A percentile compares a stretch with the other conserved stretches of the same genome.
These are phyloP conservation scores for Pteromalus puparum DNA, from an alignment of 1,140 invertebrate species.

Conservation along the genomic window DNA sequence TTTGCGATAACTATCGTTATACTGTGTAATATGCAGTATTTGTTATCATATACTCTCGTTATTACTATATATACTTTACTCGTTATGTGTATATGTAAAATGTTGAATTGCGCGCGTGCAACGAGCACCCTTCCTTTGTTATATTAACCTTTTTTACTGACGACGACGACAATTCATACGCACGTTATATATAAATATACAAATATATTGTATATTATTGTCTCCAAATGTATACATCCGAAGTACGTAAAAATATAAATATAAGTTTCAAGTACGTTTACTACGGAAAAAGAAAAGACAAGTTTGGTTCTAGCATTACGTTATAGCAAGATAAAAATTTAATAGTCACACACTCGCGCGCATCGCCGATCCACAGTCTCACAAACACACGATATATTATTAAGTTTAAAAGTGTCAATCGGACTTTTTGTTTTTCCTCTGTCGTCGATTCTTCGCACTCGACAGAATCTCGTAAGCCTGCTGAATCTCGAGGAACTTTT, in stretches of 20 bases:
- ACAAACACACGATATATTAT: background rate
- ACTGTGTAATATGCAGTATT: background rate
- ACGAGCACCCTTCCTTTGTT: constrained; percentile 30
- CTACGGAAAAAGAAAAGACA: constrained; percentile 31
- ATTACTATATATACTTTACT: background rate
- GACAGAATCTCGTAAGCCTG: constrained; percentile 94
- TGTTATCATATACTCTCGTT: background rate
- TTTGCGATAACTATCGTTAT: constrained; percentile 3
- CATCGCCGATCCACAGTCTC: background rate
- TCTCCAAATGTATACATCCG: background rate
- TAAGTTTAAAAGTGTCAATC: constrained; percentile 27
- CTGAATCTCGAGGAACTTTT: constrained; percentile 95
- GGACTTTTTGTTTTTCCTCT: constrained; percentile 82
- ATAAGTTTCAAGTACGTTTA: constrained; percentile 39
- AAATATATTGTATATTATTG: background rate
- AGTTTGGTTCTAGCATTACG: constrained; percentile 41
- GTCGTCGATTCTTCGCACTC: constrained; percentile 85
- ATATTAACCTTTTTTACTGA: constrained; percentile 30
- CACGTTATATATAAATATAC: background rate
- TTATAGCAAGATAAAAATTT: constrained; percentile 39
- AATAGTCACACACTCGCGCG: background rate
- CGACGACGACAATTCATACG: background rate
- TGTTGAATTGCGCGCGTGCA: constrained; percentile 28
- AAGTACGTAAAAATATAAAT: constrained; percentile 16
- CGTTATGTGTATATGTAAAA: background rate